Base-by-base conservation (phyloP, 2,113 vertebrate genomes). In the Vicugna pacos region DNA sequence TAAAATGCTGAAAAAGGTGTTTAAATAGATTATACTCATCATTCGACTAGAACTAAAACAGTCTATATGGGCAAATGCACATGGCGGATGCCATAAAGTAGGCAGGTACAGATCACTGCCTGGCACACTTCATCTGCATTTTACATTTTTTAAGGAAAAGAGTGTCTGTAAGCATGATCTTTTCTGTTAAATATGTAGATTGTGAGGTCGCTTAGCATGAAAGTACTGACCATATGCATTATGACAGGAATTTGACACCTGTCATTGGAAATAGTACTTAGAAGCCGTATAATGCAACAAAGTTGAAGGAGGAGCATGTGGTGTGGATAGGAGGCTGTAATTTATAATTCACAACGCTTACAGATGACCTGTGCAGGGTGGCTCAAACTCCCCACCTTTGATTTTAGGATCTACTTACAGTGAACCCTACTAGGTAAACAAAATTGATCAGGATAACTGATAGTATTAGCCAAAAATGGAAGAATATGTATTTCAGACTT, bases 101-200 rank as follows among this genome's bases (percentile, higher is more conserved):
- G 93, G 96, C 96, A 96, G 96, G 97, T 97, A 98, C 90, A 96
- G 98, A 96, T 95, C 95, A 97, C 91, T 97, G 58, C 96, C 96
- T 98, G 95, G 97, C 97, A 97, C 96, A 97, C 97, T 94, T 97
- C 97, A 98, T 98, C 97, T 98, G 92, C 95, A 94, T 98, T 97
- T 98, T 97, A 98, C 97, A 98, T 97, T 97, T 98, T 96, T 97
- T 98, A 98, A 98, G 94, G 93, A 96, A 97, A 95, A 98, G 97
- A 97, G 90, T 98, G 95, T 98, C 97, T 98, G 19, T 95, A 97
- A 98, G 98, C 95, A 97, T 97, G 95, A 98, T 98, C 89, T 97
- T 98, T 93, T 97, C 98, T 98, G 98, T 98, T 98, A 98, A 98
- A 98, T 98, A 98, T 98, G 98, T 98, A 98, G 97, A 99, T 98